Evolutionary conservation across 2,888 invertebrate genomes (phyloP).

Genomic region (Serripes groenlandicus): DNA sequence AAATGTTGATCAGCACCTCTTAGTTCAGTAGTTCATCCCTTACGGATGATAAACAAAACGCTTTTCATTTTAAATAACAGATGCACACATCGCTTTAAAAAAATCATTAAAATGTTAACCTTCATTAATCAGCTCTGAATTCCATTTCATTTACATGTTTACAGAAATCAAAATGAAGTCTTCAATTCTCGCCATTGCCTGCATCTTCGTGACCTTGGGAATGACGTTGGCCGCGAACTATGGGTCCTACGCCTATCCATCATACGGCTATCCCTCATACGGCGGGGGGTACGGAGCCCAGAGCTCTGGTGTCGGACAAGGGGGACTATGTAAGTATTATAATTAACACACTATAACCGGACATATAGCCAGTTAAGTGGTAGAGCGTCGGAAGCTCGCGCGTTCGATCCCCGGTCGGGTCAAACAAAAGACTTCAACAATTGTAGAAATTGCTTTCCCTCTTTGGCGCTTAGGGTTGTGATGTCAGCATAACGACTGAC

Average conservation of each 20-base stretch:
- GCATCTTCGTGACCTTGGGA: constrained; percentile 1
- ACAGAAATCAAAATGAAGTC: background rate
- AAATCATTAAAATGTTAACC: background rate
- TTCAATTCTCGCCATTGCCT: background rate
- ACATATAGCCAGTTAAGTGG: no score
- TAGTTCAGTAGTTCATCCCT: background rate
- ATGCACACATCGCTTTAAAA: no score
- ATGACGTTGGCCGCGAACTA: background rate
- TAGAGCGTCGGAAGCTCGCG: background rate
- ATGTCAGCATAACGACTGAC: no score
- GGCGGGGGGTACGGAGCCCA: background rate
- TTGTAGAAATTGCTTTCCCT: no score
- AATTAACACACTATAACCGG: no score
- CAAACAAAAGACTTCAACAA: no score
- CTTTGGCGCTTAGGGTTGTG: no score
- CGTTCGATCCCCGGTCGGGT: background rate
- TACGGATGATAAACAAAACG: background rate
- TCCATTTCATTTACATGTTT: background rate
- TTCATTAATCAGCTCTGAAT: background rate
- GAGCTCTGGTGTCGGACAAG: no score
- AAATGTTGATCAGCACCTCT: background rate
- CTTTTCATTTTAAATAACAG: no score
- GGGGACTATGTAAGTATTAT: no score
- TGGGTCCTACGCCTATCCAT: background rate
- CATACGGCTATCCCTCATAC: no score